Evolutionary conservation across 2,888 invertebrate species (phyloP).

Genomic region (Andrena minutula): DNA sequence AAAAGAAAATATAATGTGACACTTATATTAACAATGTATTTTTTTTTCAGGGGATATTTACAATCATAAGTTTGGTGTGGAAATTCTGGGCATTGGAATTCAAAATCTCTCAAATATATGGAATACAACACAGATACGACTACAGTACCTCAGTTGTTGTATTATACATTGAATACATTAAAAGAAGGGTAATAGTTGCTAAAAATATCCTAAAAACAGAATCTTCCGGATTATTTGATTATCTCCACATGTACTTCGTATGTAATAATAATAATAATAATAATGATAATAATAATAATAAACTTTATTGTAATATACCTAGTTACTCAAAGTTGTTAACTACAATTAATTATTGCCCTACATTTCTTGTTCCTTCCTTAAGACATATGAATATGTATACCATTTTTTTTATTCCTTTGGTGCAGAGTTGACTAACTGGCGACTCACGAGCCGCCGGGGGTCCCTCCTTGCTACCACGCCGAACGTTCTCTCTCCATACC

Average conservation of each 20-base stretch:
- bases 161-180: slow-evolving; percentile 25
- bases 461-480: no score
- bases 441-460: no score
- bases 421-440: no score
- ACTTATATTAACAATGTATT: slow-evolving; percentile 20
- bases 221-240: neutral
- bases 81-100: slow-evolving; percentile 1
- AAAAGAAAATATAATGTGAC: neutral
- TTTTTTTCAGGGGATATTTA: slow-evolving; percentile 82
- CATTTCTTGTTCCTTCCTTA: no score
- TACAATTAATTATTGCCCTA: no score
- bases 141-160: neutral
- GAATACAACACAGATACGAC: neutral
- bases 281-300: no score
- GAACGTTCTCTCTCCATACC: no score
- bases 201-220: slow-evolving; percentile 18
- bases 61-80: slow-evolving; percentile 76
- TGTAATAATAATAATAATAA: neutral
- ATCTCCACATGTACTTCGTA: neutral
- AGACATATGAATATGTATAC: no score
- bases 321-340: no score
- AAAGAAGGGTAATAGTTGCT: slow-evolving; percentile 1
- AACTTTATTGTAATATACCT: no score
- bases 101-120: slow-evolving; percentile 16
- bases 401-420: no score